Evolutionary conservation across 2,888 invertebrate species (phyloP), one percentile per base, ranked within the genome.

Genomic region (Oegoconia quadripuncta): DNA sequence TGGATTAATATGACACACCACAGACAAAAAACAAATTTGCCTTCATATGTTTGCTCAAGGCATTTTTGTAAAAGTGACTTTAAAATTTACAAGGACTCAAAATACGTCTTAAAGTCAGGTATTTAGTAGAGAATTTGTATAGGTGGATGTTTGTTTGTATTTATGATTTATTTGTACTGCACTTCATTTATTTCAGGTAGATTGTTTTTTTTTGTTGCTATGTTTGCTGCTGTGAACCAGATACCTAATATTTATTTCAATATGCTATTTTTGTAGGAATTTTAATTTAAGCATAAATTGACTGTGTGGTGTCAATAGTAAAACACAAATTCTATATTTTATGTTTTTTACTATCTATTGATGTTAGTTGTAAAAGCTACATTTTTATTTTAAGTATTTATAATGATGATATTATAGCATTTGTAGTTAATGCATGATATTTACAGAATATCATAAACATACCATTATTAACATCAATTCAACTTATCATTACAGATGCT

Each of bases 41-140:
- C 89, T 41, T 88, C 89, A 32, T 90, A 91, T 68, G 91, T 94
- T 20, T 94, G 94, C 65, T 93, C 94, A 9, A 88, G 93, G 43
- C 94, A 94, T 74, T 94, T 94, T 70, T 86, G 91, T 55, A 90
- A 91, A 54, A 89, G 88, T 17, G 94, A 94, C 76, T 94, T 94
- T 75, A 89, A 92, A 74, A 88, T 89, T 49, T 91, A 90, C 56
- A 91, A 91, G 72, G 90, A 91, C 42, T 90, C 90, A 44, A 93
- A 93, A 80, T 93, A 92, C 67, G 79, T 92, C 66, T 76, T 94
- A 34, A 91, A 90, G 67, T 89, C 91, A 74, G 87, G 88, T 87
- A 79, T 58, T 55, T 52, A 36, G 39, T 51, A 50, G 48, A 60
- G 58, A 63, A 58, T 39, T 32, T 35, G 35, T 13, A 46, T 41